A percentile compares a stretch with the other conserved stretches of the same genome.
These are phyloP conservation scores for Ophion obscuratus DNA, from an alignment of 2,888 invertebrate species.

Conservation along the genomic window DNA sequence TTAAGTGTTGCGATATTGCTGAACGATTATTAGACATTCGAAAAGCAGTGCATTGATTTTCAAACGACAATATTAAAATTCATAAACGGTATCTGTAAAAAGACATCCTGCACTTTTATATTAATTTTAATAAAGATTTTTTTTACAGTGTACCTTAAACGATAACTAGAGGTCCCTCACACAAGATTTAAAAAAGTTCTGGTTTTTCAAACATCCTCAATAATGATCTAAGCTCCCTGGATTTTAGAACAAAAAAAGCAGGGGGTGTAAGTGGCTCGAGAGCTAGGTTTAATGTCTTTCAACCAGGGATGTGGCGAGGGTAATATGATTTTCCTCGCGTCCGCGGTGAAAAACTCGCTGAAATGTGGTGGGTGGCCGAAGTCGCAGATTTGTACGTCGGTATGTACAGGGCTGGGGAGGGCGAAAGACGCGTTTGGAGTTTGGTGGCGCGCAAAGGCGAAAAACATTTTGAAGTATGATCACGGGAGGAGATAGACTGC, in stretches of 20 bases:
- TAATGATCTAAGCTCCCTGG: too few relatives aligned
- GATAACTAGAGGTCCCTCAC: too few relatives aligned
- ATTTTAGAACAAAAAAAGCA: neutral
- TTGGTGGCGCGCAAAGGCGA: neutral
- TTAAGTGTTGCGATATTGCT: too few relatives aligned
- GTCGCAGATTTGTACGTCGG: neutral
- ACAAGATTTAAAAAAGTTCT: too few relatives aligned
- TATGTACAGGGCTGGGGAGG: neutral
- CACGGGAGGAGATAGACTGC: conserved; percentile 47
- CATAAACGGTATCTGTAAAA: too few relatives aligned
- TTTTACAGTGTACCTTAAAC: too few relatives aligned
- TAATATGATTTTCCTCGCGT: conserved; percentile 25
- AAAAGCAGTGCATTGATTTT: too few relatives aligned
- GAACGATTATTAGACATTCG: too few relatives aligned
- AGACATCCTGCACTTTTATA: too few relatives aligned
- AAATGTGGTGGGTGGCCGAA: neutral
- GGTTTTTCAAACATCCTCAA: too few relatives aligned
- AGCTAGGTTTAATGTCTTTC: conserved; percentile 10
- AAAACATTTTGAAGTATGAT: conserved; percentile 68
- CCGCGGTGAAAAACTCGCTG: conserved; percentile 1
- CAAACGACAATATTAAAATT: too few relatives aligned
- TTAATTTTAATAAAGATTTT: too few relatives aligned
- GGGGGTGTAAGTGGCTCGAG: neutral
- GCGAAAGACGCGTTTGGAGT: neutral
- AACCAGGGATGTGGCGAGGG: conserved; percentile 9